These are phyloP conservation scores for Pyrrhosoma nymphula DNA, from an alignment of 2,888 invertebrate genomes.

Conservation along the genomic window DNA sequence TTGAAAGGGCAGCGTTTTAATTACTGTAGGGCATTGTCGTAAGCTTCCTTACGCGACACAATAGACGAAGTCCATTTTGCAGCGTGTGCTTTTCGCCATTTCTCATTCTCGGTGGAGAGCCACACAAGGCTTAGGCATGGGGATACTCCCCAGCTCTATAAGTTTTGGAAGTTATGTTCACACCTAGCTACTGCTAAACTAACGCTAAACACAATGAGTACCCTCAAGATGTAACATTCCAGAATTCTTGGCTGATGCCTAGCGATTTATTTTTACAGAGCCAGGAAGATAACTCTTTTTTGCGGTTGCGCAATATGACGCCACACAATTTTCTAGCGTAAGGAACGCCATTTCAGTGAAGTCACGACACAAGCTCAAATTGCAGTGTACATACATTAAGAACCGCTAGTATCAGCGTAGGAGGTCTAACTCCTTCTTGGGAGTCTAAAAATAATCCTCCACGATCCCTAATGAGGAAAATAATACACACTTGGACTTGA, in stretches of 20 bases:
- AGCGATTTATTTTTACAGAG: not conserved
- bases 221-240: not conserved
- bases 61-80: not conserved
- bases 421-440: not conserved
- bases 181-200: not conserved
- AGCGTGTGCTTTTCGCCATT: not conserved
- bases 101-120: too few relatives aligned
- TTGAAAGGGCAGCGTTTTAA: not conserved
- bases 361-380: not conserved
- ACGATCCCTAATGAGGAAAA: slow-evolving; percentile 38
- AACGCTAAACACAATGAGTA: not conserved
- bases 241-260: not conserved
- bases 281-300: not conserved
- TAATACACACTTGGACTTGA: slow-evolving; percentile 57
- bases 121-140: too few relatives aligned
- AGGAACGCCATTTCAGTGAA: not conserved
- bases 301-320: not conserved
- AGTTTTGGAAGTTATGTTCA: not conserved
- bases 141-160: too few relatives aligned
- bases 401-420: not conserved
- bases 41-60: not conserved
- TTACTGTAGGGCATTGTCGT: not conserved
- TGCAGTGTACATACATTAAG: not conserved
- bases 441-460: not conserved
- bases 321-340: not conserved